Conservation (phyloP, 2,113 vertebrate species). For the Asarcornis scutulata region DNA sequence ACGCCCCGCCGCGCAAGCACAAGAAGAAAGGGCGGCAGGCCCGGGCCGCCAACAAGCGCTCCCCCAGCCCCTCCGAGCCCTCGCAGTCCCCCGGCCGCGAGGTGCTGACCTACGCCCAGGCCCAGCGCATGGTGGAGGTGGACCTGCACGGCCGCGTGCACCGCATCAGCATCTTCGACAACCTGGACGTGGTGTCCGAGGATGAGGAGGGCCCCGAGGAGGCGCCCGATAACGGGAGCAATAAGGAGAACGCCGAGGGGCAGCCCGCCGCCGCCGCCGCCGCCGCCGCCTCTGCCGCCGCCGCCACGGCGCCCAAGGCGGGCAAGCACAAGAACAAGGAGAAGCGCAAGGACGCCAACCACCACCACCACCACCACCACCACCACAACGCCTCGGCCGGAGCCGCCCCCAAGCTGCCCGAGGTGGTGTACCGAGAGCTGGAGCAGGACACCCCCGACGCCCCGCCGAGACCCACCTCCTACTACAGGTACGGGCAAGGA, state of each 20-base stretch:
- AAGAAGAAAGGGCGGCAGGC: slow-evolving; percentile 94
- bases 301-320: slow-evolving; percentile 88
- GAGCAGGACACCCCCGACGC: slow-evolving; percentile 94
- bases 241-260: slow-evolving; percentile 89
- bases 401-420: slow-evolving; percentile 91
- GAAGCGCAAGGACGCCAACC: slow-evolving; percentile 91
- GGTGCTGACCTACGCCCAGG: slow-evolving; percentile 97
- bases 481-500: slow-evolving; percentile 86
- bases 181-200: slow-evolving; percentile 95
- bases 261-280: slow-evolving; percentile 85
- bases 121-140: slow-evolving; percentile 97
- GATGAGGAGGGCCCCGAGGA: slow-evolving; percentile 92
- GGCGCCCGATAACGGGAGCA: slow-evolving; percentile 81
- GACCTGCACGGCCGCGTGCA: slow-evolving; percentile 95
- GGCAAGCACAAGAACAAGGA: slow-evolving; percentile 98
- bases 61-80: slow-evolving; percentile 88
- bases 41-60: slow-evolving; percentile 84
- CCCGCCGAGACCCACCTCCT: slow-evolving; percentile 89
- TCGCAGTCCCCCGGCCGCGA: slow-evolving; percentile 93
- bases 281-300: slow-evolving; percentile 72
- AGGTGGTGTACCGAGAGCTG: slow-evolving; percentile 94
- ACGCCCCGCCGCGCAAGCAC: slow-evolving; percentile 90
- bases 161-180: slow-evolving; percentile 97
- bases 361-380: slow-evolving; percentile 89
- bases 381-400: slow-evolving; percentile 88